A percentile compares a stretch with the other conserved stretches of the same genome.
phyloP scores from a whole-genome alignment of 2,888 invertebrate genomes.

The Hermaeophaga mercurialis region DNA sequence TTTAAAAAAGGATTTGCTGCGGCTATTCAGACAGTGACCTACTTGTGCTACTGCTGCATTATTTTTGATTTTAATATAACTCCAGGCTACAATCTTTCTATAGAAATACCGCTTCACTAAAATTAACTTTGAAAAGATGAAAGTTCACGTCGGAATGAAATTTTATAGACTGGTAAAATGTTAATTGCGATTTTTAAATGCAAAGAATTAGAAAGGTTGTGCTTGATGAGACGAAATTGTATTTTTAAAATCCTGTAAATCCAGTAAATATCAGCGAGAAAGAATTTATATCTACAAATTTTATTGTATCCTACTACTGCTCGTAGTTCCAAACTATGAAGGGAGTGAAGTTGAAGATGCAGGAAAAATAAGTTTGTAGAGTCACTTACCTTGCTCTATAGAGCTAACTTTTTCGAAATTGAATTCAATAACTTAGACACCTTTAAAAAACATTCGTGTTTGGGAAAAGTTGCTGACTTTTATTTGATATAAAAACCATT shows the following conservation, averaged over 20 bases:
- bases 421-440: constrained; percentile 39
- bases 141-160: not conserved
- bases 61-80: not conserved
- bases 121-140: not conserved
- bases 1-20: not conserved
- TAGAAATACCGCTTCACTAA: not conserved
- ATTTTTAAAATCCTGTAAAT: too few species aligned
- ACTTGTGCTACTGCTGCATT: not conserved
- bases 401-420: constrained; percentile 36
- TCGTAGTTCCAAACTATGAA: too few species aligned
- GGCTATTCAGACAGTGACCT: not conserved
- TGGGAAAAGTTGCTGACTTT: constrained; percentile 41
- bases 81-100: not conserved
- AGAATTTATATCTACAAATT: too few species aligned
- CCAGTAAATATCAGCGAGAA: too few species aligned
- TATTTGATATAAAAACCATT: constrained; percentile 45
- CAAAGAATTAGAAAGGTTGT: not conserved
- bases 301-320: too few species aligned
- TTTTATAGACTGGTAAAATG: not conserved
- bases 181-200: not conserved
- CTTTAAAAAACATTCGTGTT: constrained; percentile 33
- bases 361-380: constrained; percentile 1
- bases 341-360: not conserved
- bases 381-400: constrained; percentile 17
- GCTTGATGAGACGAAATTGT: not conserved